Conservation (phyloP, 1,140 invertebrate species). For the Bombus polaris region DNA sequence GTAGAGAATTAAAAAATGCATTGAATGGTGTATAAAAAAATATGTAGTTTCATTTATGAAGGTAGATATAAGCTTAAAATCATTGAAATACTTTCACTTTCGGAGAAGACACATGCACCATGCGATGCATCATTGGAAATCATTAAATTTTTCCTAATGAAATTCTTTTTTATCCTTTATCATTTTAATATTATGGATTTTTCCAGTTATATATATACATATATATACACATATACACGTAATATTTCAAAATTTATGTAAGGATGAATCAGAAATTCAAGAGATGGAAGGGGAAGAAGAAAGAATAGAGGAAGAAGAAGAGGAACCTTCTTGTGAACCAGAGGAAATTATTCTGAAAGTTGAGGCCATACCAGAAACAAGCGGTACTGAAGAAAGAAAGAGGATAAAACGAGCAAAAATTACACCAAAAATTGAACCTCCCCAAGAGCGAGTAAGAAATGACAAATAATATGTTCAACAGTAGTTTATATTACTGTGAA, state of each 20-base stretch:
- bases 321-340: conserved; percentile 31
- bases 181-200: no score
- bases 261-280: conserved; percentile 57
- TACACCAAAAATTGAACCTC: conserved; percentile 57
- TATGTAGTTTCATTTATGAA: no score
- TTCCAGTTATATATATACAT: no score
- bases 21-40: no score
- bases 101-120: no score
- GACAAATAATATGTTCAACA: neutral
- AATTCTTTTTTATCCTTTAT: no score
- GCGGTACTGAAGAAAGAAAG: conserved; percentile 66
- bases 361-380: conserved; percentile 44
- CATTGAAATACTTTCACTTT: no score
- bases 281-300: conserved; percentile 47
- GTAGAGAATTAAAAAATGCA: no score
- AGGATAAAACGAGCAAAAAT: conserved; percentile 53
- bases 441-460: conserved; percentile 47
- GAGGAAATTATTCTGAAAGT: conserved; percentile 48
- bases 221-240: no score
- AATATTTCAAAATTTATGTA: neutral
- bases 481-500: neutral
- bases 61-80: no score
- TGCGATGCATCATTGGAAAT: no score
- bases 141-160: no score
- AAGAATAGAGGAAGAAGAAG: conserved; percentile 49